Evolutionary conservation across 2,888 invertebrate species (phyloP).

Genomic region (Noctua janthe): DNA sequence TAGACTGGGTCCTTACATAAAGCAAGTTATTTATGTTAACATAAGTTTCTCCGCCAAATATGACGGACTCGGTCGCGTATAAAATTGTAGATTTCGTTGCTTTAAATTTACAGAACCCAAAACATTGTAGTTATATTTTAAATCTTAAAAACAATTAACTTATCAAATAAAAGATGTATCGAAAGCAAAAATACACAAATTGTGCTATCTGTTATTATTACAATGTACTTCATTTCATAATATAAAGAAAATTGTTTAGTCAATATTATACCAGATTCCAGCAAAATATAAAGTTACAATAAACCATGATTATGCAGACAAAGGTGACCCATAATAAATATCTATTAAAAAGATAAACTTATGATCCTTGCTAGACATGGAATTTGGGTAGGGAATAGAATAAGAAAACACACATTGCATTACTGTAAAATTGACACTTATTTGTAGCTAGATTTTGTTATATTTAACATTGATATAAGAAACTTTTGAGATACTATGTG

Average conservation of each 20-base stretch:
- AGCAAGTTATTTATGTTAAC: slow-evolving; percentile 26
- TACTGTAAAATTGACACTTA: slow-evolving; percentile 46
- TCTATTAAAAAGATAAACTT: slow-evolving; percentile 64
- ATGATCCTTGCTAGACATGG: slow-evolving; percentile 42
- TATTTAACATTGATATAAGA: slow-evolving; percentile 11
- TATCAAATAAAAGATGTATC: slow-evolving; percentile 64
- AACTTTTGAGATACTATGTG: slow-evolving; percentile 11
- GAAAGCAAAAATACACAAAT: slow-evolving; percentile 68
- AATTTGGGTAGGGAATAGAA: slow-evolving; percentile 36
- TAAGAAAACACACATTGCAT: slow-evolving; percentile 27
- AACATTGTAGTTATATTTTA: slow-evolving; percentile 51
- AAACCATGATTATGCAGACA: slow-evolving; percentile 68
- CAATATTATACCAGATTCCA: slow-evolving; percentile 61
- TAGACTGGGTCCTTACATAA: slow-evolving; percentile 45
- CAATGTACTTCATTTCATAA: slow-evolving; percentile 71
- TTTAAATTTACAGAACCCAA: slow-evolving; percentile 47
- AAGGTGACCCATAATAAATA: slow-evolving; percentile 64
- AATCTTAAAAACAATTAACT: slow-evolving; percentile 70
- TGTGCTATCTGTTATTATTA: slow-evolving; percentile 73
- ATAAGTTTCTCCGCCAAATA: slow-evolving; percentile 49
- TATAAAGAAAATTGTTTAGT: slow-evolving; percentile 61
- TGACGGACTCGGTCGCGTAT: slow-evolving; percentile 22
- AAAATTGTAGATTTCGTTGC: slow-evolving; percentile 47
- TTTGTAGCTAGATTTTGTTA: slow-evolving; percentile 17
- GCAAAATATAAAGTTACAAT: slow-evolving; percentile 59